Percentiles rank a stretch among this genome's conserved stretches.
phyloP scores from a whole-genome alignment of 2,888 invertebrate species.

The Drosophila greeni region DNA sequence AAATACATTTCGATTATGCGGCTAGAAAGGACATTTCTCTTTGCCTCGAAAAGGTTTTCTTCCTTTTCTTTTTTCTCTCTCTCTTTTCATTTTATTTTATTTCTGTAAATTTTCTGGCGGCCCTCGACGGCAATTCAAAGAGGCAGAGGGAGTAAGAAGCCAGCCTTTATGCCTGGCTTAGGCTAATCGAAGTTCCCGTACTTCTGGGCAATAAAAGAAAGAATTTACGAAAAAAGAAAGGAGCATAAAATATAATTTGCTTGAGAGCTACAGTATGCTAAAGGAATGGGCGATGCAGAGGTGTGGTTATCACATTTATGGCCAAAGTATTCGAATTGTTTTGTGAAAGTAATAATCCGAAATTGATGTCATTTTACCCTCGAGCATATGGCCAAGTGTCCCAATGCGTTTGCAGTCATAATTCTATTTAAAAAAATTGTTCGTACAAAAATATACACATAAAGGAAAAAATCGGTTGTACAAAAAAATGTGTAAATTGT shows the following conservation, averaged over 20 bases:
- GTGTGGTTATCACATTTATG: constrained; percentile 35
- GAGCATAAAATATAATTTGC: constrained; percentile 64
- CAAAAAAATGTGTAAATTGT: background rate
- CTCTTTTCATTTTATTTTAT: constrained; percentile 49
- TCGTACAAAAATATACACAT: background rate
- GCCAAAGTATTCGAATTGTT: constrained; percentile 39
- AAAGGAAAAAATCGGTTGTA: background rate
- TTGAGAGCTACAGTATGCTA: constrained; percentile 57
- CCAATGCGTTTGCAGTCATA: constrained; percentile 18
- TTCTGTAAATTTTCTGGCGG: constrained; percentile 47
- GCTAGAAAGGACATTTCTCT: constrained; percentile 42
- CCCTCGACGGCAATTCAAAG: constrained; percentile 65
- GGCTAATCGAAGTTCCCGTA: constrained; percentile 65
- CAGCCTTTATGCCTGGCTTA: constrained; percentile 46
- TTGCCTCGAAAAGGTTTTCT: background rate
- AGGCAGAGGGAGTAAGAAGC: background rate
- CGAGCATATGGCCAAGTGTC: constrained; percentile 25
- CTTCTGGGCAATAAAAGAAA: constrained; percentile 53
- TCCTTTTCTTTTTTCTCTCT: constrained; percentile 9
- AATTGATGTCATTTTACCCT: constrained; percentile 38
- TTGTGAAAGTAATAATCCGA: constrained; percentile 23
- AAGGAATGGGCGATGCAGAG: constrained; percentile 12
- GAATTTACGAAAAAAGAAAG: constrained; percentile 40
- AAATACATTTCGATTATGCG: constrained; percentile 72
- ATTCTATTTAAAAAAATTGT: background rate